Percentiles rank a stretch among this genome's conserved stretches.
Evolutionary conservation across 1,140 invertebrate species (phyloP).

Genomic region (Rhyzopertha dominica): DNA sequence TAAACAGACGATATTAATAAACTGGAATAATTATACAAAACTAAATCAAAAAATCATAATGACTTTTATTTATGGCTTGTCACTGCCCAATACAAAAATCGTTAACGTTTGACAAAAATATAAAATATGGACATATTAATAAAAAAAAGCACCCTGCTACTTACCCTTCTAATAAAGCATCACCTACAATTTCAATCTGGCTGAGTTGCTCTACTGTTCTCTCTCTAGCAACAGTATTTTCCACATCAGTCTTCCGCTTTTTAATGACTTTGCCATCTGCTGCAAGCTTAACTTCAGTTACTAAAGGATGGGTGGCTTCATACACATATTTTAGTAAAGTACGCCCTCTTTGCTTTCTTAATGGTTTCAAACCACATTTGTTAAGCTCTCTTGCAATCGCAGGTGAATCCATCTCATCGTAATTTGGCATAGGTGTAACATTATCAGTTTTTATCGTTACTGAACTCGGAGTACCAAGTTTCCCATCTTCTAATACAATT

Average conservation of each 20-base stretch:
- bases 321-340: slow-evolving; percentile 42
- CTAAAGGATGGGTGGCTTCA: slow-evolving; percentile 40
- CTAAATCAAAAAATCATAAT: too few relatives aligned
- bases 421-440: slow-evolving; percentile 53
- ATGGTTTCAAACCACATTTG: slow-evolving; percentile 54
- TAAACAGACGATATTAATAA: too few relatives aligned
- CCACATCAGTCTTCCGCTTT: slow-evolving; percentile 1
- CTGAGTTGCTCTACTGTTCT: neutral
- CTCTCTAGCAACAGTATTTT: neutral
- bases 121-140: too few relatives aligned
- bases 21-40: too few relatives aligned
- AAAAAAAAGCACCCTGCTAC: too few relatives aligned
- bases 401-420: slow-evolving; percentile 49
- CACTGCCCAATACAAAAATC: too few relatives aligned
- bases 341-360: slow-evolving; percentile 47
- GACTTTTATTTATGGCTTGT: too few relatives aligned
- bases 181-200: slow-evolving; percentile 19
- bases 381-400: slow-evolving; percentile 49
- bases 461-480: neutral
- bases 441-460: slow-evolving; percentile 49
- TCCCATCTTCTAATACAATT: slow-evolving; percentile 2
- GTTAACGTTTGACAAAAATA: too few relatives aligned
- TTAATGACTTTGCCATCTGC: neutral
- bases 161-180: slow-evolving; percentile 16
- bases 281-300: too few relatives aligned